Evolutionary conservation across 2,888 invertebrate species (phyloP).

Genomic region (Halictus quadricinctus): DNA sequence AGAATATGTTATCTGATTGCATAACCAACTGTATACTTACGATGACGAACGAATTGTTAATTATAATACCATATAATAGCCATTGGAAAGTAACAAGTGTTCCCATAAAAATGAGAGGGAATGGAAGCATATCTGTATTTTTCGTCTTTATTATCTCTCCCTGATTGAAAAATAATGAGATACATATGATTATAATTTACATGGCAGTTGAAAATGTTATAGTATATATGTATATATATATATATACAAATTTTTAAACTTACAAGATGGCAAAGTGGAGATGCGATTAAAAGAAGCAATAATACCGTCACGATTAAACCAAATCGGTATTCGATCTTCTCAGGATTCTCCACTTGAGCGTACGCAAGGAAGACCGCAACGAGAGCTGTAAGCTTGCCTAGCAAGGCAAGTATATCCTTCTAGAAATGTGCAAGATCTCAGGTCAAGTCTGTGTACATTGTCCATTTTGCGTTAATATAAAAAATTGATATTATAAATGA

Average conservation of each 20-base stretch:
- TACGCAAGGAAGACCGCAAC: constrained; percentile 86
- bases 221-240: neutral
- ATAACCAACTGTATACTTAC: constrained; percentile 83
- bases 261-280: constrained; percentile 88
- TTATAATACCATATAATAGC: constrained; percentile 91
- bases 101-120: constrained; percentile 93
- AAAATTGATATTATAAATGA: neutral
- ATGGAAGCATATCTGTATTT: constrained; percentile 93
- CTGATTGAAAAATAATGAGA: constrained; percentile 81
- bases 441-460: neutral
- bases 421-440: constrained; percentile 46
- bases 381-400: constrained; percentile 85
- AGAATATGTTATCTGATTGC: neutral
- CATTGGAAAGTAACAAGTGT: constrained; percentile 90
- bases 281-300: constrained; percentile 87
- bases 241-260: constrained; percentile 75
- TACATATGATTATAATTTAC: neutral
- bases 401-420: constrained; percentile 62
- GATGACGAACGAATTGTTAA: constrained; percentile 89
- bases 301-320: constrained; percentile 88
- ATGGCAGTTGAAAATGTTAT: neutral
- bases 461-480: neutral
- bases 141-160: constrained; percentile 90
- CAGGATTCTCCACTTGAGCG: constrained; percentile 86
- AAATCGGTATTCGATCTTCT: constrained; percentile 87